phyloP scores from a whole-genome alignment of 1,140 invertebrate genomes.

The Apis dorsata region DNA sequence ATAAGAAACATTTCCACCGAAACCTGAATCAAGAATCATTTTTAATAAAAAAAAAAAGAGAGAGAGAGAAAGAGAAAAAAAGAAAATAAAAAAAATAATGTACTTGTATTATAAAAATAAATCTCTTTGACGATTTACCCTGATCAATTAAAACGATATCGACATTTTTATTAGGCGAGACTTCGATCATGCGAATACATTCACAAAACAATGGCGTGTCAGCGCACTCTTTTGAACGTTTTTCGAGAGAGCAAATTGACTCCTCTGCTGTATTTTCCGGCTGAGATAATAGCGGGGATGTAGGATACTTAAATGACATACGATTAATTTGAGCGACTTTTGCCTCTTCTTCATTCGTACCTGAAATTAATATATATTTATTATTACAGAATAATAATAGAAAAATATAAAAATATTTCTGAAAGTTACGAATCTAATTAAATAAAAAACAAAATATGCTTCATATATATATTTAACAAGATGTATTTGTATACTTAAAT shows the following conservation, averaged over 20 bases:
- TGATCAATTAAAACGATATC: slow-evolving; percentile 68
- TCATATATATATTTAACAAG: not conserved
- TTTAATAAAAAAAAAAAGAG: not conserved
- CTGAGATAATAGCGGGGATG: slow-evolving; percentile 69
- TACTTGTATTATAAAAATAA: not conserved
- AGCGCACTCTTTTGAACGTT: slow-evolving; percentile 55
- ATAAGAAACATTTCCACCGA: slow-evolving; percentile 61
- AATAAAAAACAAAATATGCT: not conserved
- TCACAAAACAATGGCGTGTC: slow-evolving; percentile 66
- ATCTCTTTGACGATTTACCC: slow-evolving; percentile 50
- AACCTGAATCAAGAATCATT: slow-evolving; percentile 53
- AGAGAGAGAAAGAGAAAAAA: no score
- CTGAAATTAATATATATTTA: slow-evolving; percentile 39
- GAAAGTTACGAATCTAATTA: not conserved
- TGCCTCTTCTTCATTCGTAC: slow-evolving; percentile 16
- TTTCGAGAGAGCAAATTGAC: slow-evolving; percentile 60
- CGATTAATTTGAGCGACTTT: slow-evolving; percentile 65
- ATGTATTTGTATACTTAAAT: slow-evolving; percentile 52
- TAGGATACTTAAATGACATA: slow-evolving; percentile 71
- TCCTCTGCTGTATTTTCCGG: slow-evolving; percentile 58
- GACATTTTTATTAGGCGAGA: slow-evolving; percentile 52
- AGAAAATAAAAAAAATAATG: not conserved
- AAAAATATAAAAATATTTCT: not conserved
- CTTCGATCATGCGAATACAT: slow-evolving; percentile 65
- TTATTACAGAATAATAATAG: no score